phyloP scores from a whole-genome alignment of 2,888 invertebrate genomes.

The Stenolophus ochropezus region DNA sequence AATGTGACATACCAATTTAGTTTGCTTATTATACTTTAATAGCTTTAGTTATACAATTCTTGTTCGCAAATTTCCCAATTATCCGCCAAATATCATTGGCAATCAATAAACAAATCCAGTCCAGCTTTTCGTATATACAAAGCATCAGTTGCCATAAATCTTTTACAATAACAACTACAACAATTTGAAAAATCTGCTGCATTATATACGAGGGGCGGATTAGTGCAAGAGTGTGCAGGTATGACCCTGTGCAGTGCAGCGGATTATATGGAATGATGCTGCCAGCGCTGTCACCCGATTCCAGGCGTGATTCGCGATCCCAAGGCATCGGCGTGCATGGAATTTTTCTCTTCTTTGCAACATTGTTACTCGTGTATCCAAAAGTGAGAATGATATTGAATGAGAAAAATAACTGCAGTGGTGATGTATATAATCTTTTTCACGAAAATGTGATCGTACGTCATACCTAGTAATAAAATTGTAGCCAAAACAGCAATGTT shows the following conservation, averaged over 20 bases:
- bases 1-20: not conserved
- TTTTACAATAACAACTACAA: slow-evolving; percentile 37
- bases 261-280: slow-evolving; percentile 35
- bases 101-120: slow-evolving; percentile 27
- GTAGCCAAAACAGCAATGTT: no score
- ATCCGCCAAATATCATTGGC: not conserved
- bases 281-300: slow-evolving; percentile 30
- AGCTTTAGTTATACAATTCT: not conserved
- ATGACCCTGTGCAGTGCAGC: not conserved
- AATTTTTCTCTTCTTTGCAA: not conserved
- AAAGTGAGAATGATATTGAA: not conserved
- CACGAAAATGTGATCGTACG: no score
- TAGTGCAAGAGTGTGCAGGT: not conserved
- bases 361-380: no score
- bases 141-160: slow-evolving; percentile 34
- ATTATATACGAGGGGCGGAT: slow-evolving; percentile 2
- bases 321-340: not conserved
- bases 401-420: no score
- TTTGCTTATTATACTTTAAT: not conserved
- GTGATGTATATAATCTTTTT: no score
- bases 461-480: no score
- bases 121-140: not conserved
- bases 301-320: not conserved
- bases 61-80: not conserved
- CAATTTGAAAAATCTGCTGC: slow-evolving; percentile 35